Percentiles rank a stretch among this genome's conserved stretches.
Evolutionary conservation across 1,140 invertebrate genomes (phyloP).

Genomic region (Drosophila paulistorum): DNA sequence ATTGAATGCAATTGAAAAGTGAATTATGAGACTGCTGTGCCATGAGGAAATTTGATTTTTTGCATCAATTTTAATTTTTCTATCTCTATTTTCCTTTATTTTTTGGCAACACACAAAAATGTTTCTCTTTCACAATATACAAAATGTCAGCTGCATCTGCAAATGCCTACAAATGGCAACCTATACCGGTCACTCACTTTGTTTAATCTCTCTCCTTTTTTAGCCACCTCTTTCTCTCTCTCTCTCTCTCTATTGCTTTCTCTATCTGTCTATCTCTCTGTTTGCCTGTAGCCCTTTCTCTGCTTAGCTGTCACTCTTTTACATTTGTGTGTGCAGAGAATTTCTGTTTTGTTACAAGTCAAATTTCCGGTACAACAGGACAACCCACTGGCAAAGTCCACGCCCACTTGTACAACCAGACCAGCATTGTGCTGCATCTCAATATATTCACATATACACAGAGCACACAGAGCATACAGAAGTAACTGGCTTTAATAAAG

Average conservation of each 20-base stretch:
- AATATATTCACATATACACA: constrained; percentile 44
- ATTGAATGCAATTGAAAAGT: constrained; percentile 26
- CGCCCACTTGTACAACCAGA: not conserved
- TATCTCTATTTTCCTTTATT: constrained; percentile 14
- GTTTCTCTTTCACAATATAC: constrained; percentile 35
- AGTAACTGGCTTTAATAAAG: constrained; percentile 65
- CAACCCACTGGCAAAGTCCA: constrained; percentile 31
- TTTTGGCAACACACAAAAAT: constrained; percentile 18
- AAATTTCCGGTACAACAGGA: constrained; percentile 65
- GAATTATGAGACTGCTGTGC: constrained; percentile 33
- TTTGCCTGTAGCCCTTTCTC: not conserved
- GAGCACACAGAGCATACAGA: constrained; percentile 28
- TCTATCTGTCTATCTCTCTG: too few species aligned
- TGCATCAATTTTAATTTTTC: constrained; percentile 14
- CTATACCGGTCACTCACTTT: constrained; percentile 19
- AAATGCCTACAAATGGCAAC: constrained; percentile 56
- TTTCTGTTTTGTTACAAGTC: constrained; percentile 66
- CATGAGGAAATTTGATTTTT: constrained; percentile 62
- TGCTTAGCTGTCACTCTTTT: constrained; percentile 11
- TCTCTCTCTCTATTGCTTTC: too few species aligned
- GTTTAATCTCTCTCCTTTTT: not conserved
- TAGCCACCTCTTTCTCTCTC: not conserved
- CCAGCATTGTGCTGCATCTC: constrained; percentile 30
- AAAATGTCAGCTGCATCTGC: constrained; percentile 60
- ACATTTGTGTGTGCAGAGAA: constrained; percentile 22